phyloP scores from a whole-genome alignment of 2,888 invertebrate species.

The Tenthredo livida region DNA sequence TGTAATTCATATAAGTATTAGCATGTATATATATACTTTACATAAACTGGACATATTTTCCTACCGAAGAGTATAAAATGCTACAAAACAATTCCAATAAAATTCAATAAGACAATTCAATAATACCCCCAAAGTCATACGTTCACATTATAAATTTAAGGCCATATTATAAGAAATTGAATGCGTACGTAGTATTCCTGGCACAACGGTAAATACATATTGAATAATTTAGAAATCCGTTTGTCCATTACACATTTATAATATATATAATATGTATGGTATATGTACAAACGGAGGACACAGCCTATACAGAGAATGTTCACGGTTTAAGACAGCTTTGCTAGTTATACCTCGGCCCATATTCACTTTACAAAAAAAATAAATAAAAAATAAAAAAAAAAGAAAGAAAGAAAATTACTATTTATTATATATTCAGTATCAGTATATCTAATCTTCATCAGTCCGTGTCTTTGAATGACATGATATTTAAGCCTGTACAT shows the following conservation, averaged over 20 bases:
- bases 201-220: conserved; percentile 63
- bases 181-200: conserved; percentile 57
- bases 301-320: conserved; percentile 75
- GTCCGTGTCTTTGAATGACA: conserved; percentile 37
- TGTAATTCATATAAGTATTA: background rate
- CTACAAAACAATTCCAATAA: conserved; percentile 72
- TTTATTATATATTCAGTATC: conserved; percentile 24
- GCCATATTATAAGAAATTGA: conserved; percentile 69
- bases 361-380: conserved; percentile 64
- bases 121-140: conserved; percentile 36
- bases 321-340: conserved; percentile 67
- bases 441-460: conserved; percentile 34
- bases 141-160: conserved; percentile 63
- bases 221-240: conserved; percentile 68
- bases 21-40: background rate
- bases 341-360: conserved; percentile 66
- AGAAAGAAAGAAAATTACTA: conserved; percentile 55
- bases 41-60: background rate
- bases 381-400: conserved; percentile 62
- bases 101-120: conserved; percentile 53
- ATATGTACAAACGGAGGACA: conserved; percentile 68
- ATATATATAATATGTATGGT: no score
- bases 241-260: conserved; percentile 54
- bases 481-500: conserved; percentile 32
- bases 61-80: conserved; percentile 66